Percentiles rank a stretch among this genome's conserved stretches.
Evolutionary conservation across 2,888 invertebrate genomes (phyloP).

Genomic region (Cryptosula pallasiana): DNA sequence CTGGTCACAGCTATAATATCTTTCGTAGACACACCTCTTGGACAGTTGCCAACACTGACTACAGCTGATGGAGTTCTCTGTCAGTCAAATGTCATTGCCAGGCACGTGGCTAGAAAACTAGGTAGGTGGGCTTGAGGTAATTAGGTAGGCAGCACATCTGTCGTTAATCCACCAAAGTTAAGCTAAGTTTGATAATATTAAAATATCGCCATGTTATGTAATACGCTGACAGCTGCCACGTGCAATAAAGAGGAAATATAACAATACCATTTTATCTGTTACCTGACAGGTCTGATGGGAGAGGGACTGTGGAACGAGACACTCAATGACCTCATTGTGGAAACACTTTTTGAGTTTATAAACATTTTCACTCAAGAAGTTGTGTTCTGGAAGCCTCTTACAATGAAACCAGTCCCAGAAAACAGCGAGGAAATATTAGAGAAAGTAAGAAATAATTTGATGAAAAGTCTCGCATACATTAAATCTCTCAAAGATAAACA

Average conservation of each 20-base stretch:
- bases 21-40: slow-evolving; percentile 11
- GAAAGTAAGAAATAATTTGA: background rate
- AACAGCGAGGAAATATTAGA: background rate
- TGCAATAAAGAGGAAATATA: too few relatives aligned
- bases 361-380: background rate
- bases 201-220: too few relatives aligned
- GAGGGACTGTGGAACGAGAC: background rate
- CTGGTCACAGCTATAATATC: too few relatives aligned
- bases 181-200: too few relatives aligned
- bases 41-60: background rate
- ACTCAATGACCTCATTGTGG: slow-evolving; percentile 10
- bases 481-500: background rate
- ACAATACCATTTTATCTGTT: too few relatives aligned
- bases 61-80: slow-evolving; percentile 1
- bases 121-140: background rate
- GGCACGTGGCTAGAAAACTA: slow-evolving; percentile 6
- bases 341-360: background rate
- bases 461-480: background rate
- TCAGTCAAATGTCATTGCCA: slow-evolving; percentile 1
- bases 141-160: too few relatives aligned
- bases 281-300: background rate
- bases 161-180: too few relatives aligned
- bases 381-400: background rate
- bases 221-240: too few relatives aligned
- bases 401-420: background rate